Percentiles rank a stretch among this genome's conserved stretches.
These are phyloP conservation scores for Pandemis corylana DNA, from an alignment of 2,888 invertebrate species.

Conservation along the genomic window DNA sequence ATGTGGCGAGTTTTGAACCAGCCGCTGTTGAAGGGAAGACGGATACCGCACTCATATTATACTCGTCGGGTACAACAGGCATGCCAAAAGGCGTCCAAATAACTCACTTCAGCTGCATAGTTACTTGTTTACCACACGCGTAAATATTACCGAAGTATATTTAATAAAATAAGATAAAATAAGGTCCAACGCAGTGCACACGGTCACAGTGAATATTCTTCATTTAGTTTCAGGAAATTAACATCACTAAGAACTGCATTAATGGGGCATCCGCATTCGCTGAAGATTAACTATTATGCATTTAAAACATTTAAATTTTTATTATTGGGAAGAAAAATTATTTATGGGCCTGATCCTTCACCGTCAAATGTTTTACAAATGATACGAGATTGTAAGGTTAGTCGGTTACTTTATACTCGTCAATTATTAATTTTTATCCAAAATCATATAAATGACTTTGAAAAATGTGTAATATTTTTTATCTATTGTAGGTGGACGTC, in stretches of 20 bases:
- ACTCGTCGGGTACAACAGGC: constrained; percentile 29
- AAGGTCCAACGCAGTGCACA: neutral
- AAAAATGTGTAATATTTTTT: neutral
- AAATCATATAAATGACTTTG: neutral
- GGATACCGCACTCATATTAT: constrained; percentile 16
- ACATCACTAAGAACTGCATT: constrained; percentile 9
- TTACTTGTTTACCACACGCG: constrained; percentile 15
- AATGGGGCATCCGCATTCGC: neutral
- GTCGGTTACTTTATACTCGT: neutral
- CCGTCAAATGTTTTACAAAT: neutral
- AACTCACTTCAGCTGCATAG: constrained; percentile 14
- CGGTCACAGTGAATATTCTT: neutral
- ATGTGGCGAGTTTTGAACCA: constrained; percentile 17
- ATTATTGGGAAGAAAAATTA: constrained; percentile 21
- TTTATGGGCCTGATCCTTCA: neutral
- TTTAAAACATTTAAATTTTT: constrained; percentile 27
- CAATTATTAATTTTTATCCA: neutral
- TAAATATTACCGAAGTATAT: neutral
- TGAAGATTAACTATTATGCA: neutral
- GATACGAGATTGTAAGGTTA: constrained; percentile 14
- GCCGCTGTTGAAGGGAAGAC: constrained; percentile 6
- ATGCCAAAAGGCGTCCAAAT: constrained; percentile 22
- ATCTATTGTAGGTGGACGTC: constrained; percentile 11
- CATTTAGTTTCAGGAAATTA: constrained; percentile 11
- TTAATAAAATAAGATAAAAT: too few species aligned